Percentiles rank a stretch among this genome's conserved stretches.
Evolutionary conservation across 2,888 invertebrate genomes (phyloP).

Genomic region (Ophioninae sp.): DNA sequence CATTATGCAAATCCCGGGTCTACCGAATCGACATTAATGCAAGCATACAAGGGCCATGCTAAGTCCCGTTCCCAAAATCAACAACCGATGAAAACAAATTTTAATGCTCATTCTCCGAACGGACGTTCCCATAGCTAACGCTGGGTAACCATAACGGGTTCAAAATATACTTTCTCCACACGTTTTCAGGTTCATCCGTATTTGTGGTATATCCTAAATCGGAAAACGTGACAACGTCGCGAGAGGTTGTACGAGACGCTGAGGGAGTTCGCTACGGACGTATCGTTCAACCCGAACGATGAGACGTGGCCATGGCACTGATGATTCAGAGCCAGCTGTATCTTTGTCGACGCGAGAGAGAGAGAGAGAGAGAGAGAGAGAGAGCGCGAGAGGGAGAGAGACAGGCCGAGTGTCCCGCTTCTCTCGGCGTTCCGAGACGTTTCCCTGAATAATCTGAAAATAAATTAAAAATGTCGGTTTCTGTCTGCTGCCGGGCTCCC

Average conservation of each 20-base stretch:
- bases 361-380: slow-evolving; percentile 1
- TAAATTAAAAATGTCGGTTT: slow-evolving; percentile 58
- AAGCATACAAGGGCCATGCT: background rate
- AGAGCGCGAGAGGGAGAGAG: background rate
- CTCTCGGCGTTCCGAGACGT: slow-evolving; percentile 51
- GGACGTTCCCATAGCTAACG: background rate
- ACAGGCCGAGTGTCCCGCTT: slow-evolving; percentile 6
- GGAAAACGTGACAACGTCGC: slow-evolving; percentile 68
- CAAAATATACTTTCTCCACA: background rate
- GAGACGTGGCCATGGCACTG: slow-evolving; percentile 54
- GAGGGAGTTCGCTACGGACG: slow-evolving; percentile 52
- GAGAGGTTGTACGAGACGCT: slow-evolving; percentile 33
- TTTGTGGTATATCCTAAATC: slow-evolving; percentile 19
- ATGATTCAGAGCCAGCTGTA: slow-evolving; percentile 77
- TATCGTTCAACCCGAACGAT: slow-evolving; percentile 49
- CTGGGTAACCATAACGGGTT: background rate
- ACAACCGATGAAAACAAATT: background rate
- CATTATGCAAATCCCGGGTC: too few relatives aligned
- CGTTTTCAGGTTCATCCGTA: background rate
- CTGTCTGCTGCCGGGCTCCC: slow-evolving; percentile 23
- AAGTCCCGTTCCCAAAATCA: background rate
- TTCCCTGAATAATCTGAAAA: slow-evolving; percentile 63
- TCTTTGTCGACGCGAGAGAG: slow-evolving; percentile 28
- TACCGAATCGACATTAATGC: background rate
- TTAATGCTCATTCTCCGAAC: background rate